phyloP scores from a whole-genome alignment of 2,888 invertebrate species.

The Eulithis testata region DNA sequence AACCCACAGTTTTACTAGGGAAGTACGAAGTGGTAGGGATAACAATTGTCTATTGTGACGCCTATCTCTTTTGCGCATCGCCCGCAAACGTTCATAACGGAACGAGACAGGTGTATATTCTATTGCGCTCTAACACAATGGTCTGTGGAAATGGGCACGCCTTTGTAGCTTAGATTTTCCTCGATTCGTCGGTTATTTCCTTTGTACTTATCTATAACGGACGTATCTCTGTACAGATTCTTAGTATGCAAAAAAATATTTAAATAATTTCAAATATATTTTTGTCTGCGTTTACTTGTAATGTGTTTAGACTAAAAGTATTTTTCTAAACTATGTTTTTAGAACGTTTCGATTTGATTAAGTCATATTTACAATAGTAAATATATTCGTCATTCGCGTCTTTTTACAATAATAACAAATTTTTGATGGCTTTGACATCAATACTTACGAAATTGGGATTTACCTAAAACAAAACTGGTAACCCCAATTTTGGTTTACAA shows the following conservation, averaged over 20 bases:
- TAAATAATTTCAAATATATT: not conserved
- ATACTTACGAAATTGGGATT: no score
- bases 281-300: not conserved
- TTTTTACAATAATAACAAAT: no score
- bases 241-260: not conserved
- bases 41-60: slow-evolving; percentile 83
- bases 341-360: no score
- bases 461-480: no score
- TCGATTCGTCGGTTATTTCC: slow-evolving; percentile 64
- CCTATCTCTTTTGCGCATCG: slow-evolving; percentile 80
- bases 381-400: no score
- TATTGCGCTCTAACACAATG: slow-evolving; percentile 66
- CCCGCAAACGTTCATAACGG: slow-evolving; percentile 62
- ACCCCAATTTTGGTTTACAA: no score
- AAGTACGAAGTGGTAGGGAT: slow-evolving; percentile 72
- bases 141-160: slow-evolving; percentile 67
- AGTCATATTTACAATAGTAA: no score
- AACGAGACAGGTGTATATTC: slow-evolving; percentile 53
- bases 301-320: no score
- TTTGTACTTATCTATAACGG: slow-evolving; percentile 37
- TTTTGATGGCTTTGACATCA: no score
- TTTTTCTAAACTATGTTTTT: no score
- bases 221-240: not conserved
- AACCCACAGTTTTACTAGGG: slow-evolving; percentile 58
- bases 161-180: slow-evolving; percentile 73